phyloP scores from a whole-genome alignment of 2,797 vertebrate genomes.

The Phrynocephalus guinanensis region DNA sequence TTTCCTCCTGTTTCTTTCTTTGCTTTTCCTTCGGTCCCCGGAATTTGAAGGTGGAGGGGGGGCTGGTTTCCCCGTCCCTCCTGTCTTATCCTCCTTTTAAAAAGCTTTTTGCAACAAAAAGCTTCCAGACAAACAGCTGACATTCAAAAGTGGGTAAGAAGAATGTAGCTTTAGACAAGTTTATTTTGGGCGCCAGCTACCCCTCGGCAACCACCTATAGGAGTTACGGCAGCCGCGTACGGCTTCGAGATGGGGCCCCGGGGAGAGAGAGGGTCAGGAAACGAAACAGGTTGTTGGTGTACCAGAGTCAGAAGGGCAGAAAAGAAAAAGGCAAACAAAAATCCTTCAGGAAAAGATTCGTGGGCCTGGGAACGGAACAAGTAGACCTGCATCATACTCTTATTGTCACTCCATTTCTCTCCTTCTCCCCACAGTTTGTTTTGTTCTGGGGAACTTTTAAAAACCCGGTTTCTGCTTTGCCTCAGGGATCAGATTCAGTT shows the following conservation, averaged over 20 bases:
- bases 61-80: slow-evolving; percentile 3
- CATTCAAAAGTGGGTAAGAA: slow-evolving; percentile 66
- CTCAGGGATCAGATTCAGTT: neutral
- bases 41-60: neutral
- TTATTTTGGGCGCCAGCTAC: slow-evolving; percentile 66
- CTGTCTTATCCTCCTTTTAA: slow-evolving; percentile 40
- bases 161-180: slow-evolving; percentile 62
- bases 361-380: slow-evolving; percentile 37
- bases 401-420: neutral
- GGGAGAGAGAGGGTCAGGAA: slow-evolving; percentile 27
- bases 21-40: slow-evolving; percentile 32
- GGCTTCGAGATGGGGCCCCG: slow-evolving; percentile 35
- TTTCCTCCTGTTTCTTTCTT: slow-evolving; percentile 59
- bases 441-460: neutral
- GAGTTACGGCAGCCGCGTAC: slow-evolving; percentile 47
- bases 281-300: neutral
- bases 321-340: neutral
- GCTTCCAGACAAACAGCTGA: slow-evolving; percentile 68
- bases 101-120: slow-evolving; percentile 61
- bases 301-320: slow-evolving; percentile 47
- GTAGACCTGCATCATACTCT: neutral
- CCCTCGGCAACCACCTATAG: slow-evolving; percentile 37
- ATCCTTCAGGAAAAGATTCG: slow-evolving; percentile 41
- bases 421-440: neutral
- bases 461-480: neutral